Evolutionary conservation across 2,113 vertebrate species (phyloP), one percentile per base, ranked within the genome.

Genomic region (Panurus biarmicus): DNA sequence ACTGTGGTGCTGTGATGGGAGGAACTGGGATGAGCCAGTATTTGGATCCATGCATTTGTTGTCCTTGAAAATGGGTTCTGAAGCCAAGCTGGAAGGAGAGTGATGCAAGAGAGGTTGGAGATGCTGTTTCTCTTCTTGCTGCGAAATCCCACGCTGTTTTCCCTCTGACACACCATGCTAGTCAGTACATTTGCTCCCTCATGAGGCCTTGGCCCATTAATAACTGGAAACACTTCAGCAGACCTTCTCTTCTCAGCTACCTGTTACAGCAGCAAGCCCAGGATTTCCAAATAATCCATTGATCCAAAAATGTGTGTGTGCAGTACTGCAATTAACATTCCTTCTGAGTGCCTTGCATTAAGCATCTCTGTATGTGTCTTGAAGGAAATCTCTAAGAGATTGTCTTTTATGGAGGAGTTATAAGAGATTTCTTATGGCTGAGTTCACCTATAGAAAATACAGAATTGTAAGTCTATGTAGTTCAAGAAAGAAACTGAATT

Each of bases 351-450:
- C 87, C 65, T 77, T 87, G 89, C 48, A 40, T 94, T 89, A 89
- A 76, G 85, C 53, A 85, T 94, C 94, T 84, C 77, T 91, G 25
- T 77, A 94, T 84, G 85, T 81, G 89, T 94, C 97, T 96, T 94
- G 89, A 97, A 95, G 96, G 90, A 97, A 94, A 71, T 89, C 95
- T 96, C 97, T 95, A 93, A 97, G 96, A 97, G 91, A 88, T 69
- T 91, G 89, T 89, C 94, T 90, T 97, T 97, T 96, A 93, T 95
- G 85, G 91, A 92, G 85, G 79, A 88, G n/a, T 96, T 97, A 67
- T 93, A 97, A 98, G 97, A 97, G 96, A 97, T 98, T 98, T 96
- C 97, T 98, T 97, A 98, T 97, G 97, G 97, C 96, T 98, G 97
- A 98, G 92, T 98, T 98, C 97, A 97, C 96, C 98, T 97, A 97